Conservation (phyloP, 92 coral and sea anemone species). For the Porites rus region DNA sequence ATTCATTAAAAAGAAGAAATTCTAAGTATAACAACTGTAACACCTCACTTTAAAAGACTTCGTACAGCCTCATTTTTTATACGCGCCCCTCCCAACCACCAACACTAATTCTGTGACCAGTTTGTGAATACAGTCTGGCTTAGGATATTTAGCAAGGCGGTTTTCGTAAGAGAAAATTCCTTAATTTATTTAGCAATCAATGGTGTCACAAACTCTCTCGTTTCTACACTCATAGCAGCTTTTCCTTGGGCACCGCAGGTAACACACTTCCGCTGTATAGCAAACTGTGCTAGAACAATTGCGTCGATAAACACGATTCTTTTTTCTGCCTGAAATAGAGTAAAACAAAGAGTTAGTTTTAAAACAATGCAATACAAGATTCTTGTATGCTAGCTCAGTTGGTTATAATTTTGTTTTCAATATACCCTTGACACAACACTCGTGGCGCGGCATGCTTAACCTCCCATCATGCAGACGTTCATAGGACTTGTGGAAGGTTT, state of each 20-base stretch:
- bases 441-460: too few relatives aligned
- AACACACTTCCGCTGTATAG: not conserved
- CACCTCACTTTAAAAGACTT: not conserved
- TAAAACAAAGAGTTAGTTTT: too few relatives aligned
- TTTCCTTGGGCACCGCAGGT: not conserved
- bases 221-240: not conserved
- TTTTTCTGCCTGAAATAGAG: not conserved
- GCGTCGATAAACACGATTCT: not conserved
- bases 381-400: too few relatives aligned
- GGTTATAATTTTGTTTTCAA: too few relatives aligned
- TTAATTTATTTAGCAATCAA: not conserved
- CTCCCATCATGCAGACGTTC: too few relatives aligned
- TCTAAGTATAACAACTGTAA: too few relatives aligned
- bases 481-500: too few relatives aligned
- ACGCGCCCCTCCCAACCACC: too few relatives aligned
- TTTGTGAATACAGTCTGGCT: too few relatives aligned
- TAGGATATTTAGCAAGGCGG: not conserved
- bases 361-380: not conserved
- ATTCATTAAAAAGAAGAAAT: too few relatives aligned
- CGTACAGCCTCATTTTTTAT: not conserved
- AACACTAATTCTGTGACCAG: too few relatives aligned
- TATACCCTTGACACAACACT: too few relatives aligned
- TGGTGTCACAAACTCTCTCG: not conserved
- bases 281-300: conserved; percentile 2
- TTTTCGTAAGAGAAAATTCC: not conserved